A percentile compares a stretch with the other conserved stretches of the same genome.
Conservation (phyloP, 2,797 vertebrate genomes). For the Adelosebastes latens region DNA sequence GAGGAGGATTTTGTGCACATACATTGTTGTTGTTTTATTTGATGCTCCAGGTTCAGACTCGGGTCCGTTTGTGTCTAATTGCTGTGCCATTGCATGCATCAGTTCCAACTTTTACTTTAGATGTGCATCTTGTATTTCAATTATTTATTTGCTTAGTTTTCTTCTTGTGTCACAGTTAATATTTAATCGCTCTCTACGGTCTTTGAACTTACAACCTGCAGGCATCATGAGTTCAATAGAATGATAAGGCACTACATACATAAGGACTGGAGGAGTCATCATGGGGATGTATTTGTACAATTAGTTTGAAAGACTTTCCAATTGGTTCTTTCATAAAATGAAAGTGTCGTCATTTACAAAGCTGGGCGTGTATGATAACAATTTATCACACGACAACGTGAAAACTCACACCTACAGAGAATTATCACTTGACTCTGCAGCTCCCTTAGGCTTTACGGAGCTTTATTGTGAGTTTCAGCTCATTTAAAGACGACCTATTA, state of each 20-base stretch:
- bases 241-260: neutral
- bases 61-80: neutral
- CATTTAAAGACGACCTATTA: neutral
- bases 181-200: constrained; percentile 45
- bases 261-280: neutral
- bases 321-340: neutral
- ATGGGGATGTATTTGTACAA: constrained; percentile 2
- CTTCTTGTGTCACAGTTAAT: constrained; percentile 48
- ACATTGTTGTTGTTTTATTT: neutral
- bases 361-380: neutral
- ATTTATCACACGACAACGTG: neutral
- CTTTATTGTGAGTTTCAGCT: neutral
- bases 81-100: neutral
- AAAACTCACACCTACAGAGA: neutral
- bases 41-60: neutral
- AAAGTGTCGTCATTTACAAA: neutral
- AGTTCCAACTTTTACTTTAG: neutral
- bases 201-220: constrained; percentile 49
- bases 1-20: neutral
- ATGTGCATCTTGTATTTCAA: constrained; percentile 39
- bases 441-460: neutral
- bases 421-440: neutral
- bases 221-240: constrained; percentile 34
- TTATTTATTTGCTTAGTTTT: constrained; percentile 60
- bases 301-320: neutral